These are phyloP conservation scores for Cyrtodaria siliqua DNA, from an alignment of 2,888 invertebrate species.

Conservation along the genomic window DNA sequence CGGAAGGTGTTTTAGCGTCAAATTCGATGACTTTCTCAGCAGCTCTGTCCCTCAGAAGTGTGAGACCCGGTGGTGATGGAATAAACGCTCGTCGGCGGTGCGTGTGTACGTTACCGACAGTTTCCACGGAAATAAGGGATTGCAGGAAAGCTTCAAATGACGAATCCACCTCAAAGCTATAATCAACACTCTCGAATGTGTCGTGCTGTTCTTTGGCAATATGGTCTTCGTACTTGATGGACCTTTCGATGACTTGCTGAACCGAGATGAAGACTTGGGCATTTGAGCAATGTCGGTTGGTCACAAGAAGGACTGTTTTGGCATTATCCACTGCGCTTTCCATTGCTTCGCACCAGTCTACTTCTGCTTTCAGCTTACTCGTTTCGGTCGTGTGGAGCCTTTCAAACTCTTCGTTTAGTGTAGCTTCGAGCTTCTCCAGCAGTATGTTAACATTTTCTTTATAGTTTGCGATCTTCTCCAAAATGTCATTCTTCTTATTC, in stretches of 20 bases:
- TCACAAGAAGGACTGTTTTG: slow-evolving; percentile 55
- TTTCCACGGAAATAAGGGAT: slow-evolving; percentile 54
- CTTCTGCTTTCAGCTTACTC: slow-evolving; percentile 35
- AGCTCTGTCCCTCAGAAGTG: slow-evolving; percentile 50
- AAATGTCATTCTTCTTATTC: slow-evolving; percentile 51
- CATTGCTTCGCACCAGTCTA: slow-evolving; percentile 54
- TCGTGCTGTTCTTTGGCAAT: slow-evolving; percentile 55
- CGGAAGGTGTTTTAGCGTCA: slow-evolving; percentile 57
- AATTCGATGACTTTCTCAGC: slow-evolving; percentile 59
- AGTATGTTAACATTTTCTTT: slow-evolving; percentile 58
- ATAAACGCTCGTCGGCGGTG: slow-evolving; percentile 57
- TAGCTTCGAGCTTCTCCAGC: slow-evolving; percentile 53
- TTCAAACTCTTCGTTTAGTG: slow-evolving; percentile 45
- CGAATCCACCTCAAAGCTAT: slow-evolving; percentile 63
- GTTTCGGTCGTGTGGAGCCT: slow-evolving; percentile 42
- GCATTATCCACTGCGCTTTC: slow-evolving; percentile 59
- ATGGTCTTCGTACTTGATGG: slow-evolving; percentile 57
- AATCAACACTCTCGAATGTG: slow-evolving; percentile 54
- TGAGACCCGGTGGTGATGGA: slow-evolving; percentile 57
- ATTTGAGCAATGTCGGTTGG: slow-evolving; percentile 63
- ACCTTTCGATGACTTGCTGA: slow-evolving; percentile 59
- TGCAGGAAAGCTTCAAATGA: slow-evolving; percentile 62
- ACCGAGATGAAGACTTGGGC: slow-evolving; percentile 64
- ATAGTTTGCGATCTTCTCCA: slow-evolving; percentile 59
- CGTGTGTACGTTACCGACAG: slow-evolving; percentile 56